Evolutionary conservation across 2,113 vertebrate species (phyloP), one percentile per base, ranked within the genome.

Genomic region (Orientallactaga bullata): DNA sequence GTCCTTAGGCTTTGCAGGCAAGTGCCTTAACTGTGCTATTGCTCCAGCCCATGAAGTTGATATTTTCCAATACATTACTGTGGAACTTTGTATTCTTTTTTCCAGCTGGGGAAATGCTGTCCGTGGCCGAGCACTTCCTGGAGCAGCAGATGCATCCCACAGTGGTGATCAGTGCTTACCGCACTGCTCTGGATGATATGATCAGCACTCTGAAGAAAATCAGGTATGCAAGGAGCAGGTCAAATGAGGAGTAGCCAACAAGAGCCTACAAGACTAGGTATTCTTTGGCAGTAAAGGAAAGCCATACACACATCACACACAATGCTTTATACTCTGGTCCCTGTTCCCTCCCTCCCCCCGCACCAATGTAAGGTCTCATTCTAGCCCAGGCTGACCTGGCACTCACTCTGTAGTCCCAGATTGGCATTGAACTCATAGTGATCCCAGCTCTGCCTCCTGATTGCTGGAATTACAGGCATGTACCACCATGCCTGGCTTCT

Each of bases 131-230:
- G 94, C 99, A 99, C 95, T 99, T 99, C 96, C 98, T 99, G 26
- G 99, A 99, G 93, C 99, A 99, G 98, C 99, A 99, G 97, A 99
- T 99, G 99, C 99, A 99, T 86, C 99, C 99, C 0, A 99, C 99
- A 0, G 98, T 99, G 90, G 98, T 99, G 82, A 99, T 99, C 77
- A 97, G 99, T 23, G 99, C 99, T 18, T 99, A 99, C 89, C 98
- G 98, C 0, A 99, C 98, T 85, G 99, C 99, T 0, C 94, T 99
- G 97, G 99, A 99, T n/a, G 99, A 99, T 93, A 99, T 99, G 98
- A 96, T 99, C 96, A 97, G 91, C 16, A 97, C 97, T 0, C 98
- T 99, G 17, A 99, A 98, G 97, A 99, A 98, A 85, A 98, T 99
- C 82, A 99, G 99, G 99, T 99, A 95, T 28, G 91, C 30, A 55